phyloP scores from a whole-genome alignment of 2,888 invertebrate species.

The Microchrysa polita region DNA sequence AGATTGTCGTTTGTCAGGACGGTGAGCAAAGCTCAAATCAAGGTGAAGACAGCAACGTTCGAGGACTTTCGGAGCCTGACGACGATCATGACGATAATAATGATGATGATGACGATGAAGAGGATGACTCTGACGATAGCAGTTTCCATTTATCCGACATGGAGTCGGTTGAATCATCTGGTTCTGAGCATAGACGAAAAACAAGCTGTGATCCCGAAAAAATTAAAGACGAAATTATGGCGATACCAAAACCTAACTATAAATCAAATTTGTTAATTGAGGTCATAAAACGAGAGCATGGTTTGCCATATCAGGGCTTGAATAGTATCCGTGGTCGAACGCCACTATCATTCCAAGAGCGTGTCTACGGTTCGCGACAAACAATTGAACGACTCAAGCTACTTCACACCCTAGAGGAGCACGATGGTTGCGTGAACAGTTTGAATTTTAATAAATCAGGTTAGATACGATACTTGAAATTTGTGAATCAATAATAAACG shows the following conservation, averaged over 20 bases:
- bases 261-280: conserved; percentile 56
- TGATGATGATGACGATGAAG: conserved; percentile 35
- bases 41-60: background rate
- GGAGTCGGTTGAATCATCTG: conserved; percentile 19
- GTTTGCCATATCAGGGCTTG: conserved; percentile 46
- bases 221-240: conserved; percentile 44
- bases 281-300: conserved; percentile 59
- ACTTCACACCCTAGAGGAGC: conserved; percentile 78
- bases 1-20: background rate
- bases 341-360: conserved; percentile 68
- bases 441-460: conserved; percentile 88
- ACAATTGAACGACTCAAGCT: conserved; percentile 84
- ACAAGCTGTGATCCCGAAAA: conserved; percentile 27
- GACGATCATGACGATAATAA: conserved; percentile 27
- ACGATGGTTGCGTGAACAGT: conserved; percentile 91
- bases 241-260: conserved; percentile 55
- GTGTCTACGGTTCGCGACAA: conserved; percentile 83
- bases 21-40: background rate
- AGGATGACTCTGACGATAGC: conserved; percentile 24
- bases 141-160: conserved; percentile 28
- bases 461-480: conserved; percentile 52
- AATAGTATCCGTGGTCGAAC: conserved; percentile 49
- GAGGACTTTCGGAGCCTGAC: background rate
- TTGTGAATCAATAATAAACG: background rate
- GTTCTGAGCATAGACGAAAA: conserved; percentile 23